phyloP scores from a whole-genome alignment of 1,140 invertebrate genomes.

The Tetramorium alpestre region DNA sequence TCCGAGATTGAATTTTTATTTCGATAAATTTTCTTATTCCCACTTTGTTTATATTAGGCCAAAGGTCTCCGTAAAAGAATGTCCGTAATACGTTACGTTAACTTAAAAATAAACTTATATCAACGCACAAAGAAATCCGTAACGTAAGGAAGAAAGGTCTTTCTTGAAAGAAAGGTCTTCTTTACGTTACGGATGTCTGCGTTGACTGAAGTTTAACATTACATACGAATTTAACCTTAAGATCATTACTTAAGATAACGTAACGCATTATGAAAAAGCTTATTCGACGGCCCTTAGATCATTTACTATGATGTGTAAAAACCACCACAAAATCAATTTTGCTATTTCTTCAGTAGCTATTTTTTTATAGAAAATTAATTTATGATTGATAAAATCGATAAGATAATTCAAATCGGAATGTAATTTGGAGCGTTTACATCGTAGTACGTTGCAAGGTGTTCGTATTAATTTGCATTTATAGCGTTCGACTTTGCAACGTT shows the following conservation, averaged over 20 bases:
- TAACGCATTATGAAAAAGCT: too few species aligned
- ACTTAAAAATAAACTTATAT: too few species aligned
- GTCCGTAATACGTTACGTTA: too few species aligned
- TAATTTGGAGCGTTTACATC: neutral
- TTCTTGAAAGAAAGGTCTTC: too few species aligned
- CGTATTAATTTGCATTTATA: slow-evolving; percentile 21
- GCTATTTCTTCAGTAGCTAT: neutral
- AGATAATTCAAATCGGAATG: neutral
- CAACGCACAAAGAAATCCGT: too few species aligned
- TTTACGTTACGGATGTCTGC: too few species aligned
- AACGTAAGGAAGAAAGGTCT: too few species aligned
- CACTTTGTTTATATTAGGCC: neutral
- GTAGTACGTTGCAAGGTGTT: neutral
- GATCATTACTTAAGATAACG: too few species aligned
- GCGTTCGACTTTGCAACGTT: neutral
- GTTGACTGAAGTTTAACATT: too few species aligned
- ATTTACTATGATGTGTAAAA: neutral
- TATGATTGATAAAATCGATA: slow-evolving; percentile 11
- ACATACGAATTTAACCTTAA: too few species aligned
- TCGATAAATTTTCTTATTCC: neutral
- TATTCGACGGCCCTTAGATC: too few species aligned
- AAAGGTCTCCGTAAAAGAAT: too few species aligned
- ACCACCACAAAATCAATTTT: neutral
- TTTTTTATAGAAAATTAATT: slow-evolving; percentile 2
- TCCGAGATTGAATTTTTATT: neutral